Evolutionary conservation across 2,888 invertebrate species (phyloP), one percentile per base, ranked within the genome.

Genomic region (Drosophila glabriapex): DNA sequence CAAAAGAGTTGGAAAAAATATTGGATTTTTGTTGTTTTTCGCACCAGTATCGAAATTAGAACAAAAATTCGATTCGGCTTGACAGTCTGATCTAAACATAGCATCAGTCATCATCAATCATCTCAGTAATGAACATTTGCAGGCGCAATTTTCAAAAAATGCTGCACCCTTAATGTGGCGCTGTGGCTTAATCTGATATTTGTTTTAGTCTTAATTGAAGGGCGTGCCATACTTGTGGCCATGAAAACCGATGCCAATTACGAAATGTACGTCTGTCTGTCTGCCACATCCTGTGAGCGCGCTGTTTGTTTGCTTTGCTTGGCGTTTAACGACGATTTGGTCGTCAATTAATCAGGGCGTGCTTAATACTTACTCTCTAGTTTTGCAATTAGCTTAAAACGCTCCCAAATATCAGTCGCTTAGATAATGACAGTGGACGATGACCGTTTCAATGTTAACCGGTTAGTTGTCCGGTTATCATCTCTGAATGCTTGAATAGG

Each of bases 271-370:
- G 52, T 33, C n/a, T 62, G 59, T 33, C 16, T 78, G 59, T 56
- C 59, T 5, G 55, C 41, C 65, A 63, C 53, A 80, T 78, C 80
- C 73, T 76, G 68, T 53, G 68, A 55, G 56, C 49, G 10, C 41
- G 37, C 61, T 75, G 66, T 74, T 78, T 78, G 66, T 58, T 61
- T 67, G 25, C 22, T 12, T 43, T 22, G 43, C 22, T 46, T 22
- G 16, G 46, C 53, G 29, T 9, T 73, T 76, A 68, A 80, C 70
- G 55, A 25, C 43, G 53, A 61, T 29, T 56, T 76, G 58, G 68
- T 69, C 60, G 61, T 69, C 66, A 63, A 70, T 77, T 80, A 73
- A 80, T 80, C 56, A 58, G 73, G 77, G 81, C 58, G 80, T 64
- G 77, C 65, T 65, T 52, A 22, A 37, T 35, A 54, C 56, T 25